phyloP scores from a whole-genome alignment of 2,113 vertebrate genomes.

The Acanthisitta chloris region DNA sequence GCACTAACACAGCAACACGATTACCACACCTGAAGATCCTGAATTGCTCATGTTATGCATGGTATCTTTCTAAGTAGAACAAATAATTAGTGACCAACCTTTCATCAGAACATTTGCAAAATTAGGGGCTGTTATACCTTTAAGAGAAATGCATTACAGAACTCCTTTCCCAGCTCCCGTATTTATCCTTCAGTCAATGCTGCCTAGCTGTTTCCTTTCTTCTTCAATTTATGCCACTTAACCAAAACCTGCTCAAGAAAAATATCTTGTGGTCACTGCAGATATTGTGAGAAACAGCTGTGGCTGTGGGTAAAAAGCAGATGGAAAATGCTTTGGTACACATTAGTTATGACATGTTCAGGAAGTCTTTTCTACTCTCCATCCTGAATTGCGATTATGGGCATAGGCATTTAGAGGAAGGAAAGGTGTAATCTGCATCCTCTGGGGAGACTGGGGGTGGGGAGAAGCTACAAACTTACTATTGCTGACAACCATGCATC shows the following conservation, averaged over 20 bases:
- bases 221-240: neutral
- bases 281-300: neutral
- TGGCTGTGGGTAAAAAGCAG: neutral
- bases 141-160: neutral
- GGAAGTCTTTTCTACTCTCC: neutral
- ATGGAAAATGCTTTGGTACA: constrained; percentile 21
- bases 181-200: neutral
- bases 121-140: neutral
- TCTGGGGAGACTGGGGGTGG: neutral
- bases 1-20: neutral
- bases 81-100: neutral
- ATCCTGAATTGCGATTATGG: neutral
- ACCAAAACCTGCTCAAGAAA: constrained; percentile 10
- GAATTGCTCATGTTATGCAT: neutral
- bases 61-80: neutral
- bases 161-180: neutral
- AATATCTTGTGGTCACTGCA: constrained; percentile 1
- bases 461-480: neutral
- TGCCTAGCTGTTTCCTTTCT: neutral
- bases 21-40: neutral
- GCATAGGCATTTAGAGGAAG: neutral
- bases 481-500: neutral
- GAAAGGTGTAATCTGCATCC: constrained; percentile 5
- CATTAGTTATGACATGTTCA: neutral
- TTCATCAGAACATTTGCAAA: neutral